Evolutionary conservation across 2,797 vertebrate genomes (phyloP), one percentile per base, ranked within the genome.

Genomic region (Anolis apletophallus): DNA sequence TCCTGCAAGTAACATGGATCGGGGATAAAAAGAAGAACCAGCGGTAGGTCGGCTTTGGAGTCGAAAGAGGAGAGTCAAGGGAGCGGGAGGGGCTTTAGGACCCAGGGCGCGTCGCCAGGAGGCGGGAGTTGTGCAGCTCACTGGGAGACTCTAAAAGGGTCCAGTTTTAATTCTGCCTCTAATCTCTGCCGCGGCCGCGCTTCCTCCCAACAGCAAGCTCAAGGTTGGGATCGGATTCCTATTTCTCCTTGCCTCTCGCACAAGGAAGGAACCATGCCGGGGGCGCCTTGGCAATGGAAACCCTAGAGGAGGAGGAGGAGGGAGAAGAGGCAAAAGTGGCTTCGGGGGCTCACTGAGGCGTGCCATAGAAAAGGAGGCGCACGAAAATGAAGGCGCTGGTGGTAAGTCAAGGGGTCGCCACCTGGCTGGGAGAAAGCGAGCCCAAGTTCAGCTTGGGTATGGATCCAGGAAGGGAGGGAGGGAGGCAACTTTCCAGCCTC

Each of bases 301-400:
- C 87, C 93, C 90, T 93, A 93, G 94, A 40, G 40, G 40, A 40
- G 40, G 40, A 46, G 46, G 46, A 46, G 46, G 46, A 46, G 7
- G 46, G 7, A 6, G 46, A 46, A 46, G 46, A 46, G 46, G 46
- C 46, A 95, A 96, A 95, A 97, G 96, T 96, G 96, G 93, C 95
- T 92, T 85, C 94, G 83, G 93, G 95, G 97, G 94, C 94, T 94
- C 93, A 96, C 4, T 23, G 71, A 26, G 59, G 11, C 92, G 93
- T 94, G 94, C 92, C 93, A 93, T 1, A 54, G n/a, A 72, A 93
- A 90, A 94, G 71, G 95, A 95, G 93, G 94, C 88, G 95, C 91
- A 94, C 97, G 98, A 96, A 83, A 91, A 99, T 99, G 98, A 99
- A 98, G 98, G 98, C 98, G 94, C 97, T 97, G 91, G 95, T 97